Conservation (phyloP, 2,888 invertebrate genomes). For the Spialia ferax region DNA sequence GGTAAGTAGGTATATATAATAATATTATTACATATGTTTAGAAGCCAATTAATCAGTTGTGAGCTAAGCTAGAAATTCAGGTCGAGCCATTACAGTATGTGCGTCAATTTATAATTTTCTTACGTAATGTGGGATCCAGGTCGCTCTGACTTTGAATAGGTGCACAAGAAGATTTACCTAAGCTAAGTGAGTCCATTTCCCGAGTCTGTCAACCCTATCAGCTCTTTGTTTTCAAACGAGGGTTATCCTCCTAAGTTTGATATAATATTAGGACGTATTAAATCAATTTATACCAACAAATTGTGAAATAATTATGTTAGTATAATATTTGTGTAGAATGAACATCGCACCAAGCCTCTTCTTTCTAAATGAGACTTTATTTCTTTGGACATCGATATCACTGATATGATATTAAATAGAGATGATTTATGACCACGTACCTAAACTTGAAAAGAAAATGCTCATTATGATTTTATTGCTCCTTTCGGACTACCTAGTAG, state of each 20-base stretch:
- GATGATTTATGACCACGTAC: too few species aligned
- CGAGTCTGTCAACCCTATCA: conserved; percentile 1
- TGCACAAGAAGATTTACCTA: neutral
- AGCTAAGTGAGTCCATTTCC: neutral
- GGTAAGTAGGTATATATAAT: too few species aligned
- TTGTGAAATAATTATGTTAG: neutral
- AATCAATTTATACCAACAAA: conserved; percentile 6
- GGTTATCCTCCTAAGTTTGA: conserved; percentile 6
- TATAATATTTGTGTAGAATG: conserved; percentile 11
- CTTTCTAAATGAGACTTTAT: conserved; percentile 6
- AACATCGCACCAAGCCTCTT: neutral
- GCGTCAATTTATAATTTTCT: too few species aligned
- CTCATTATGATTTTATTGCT: too few species aligned
- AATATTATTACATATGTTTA: too few species aligned
- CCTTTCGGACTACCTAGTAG: too few species aligned
- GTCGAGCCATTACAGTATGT: too few species aligned
- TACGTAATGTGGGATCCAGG: neutral
- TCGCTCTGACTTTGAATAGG: neutral
- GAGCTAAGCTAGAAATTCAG: too few species aligned
- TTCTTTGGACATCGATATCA: too few species aligned
- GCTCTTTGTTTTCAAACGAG: conserved; percentile 5
- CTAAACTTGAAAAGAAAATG: too few species aligned
- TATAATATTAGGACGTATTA: conserved; percentile 3
- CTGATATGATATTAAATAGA: too few species aligned
- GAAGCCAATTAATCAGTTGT: too few species aligned